Conservation (phyloP, 2,113 vertebrate genomes). For the Eulemur macaco region DNA sequence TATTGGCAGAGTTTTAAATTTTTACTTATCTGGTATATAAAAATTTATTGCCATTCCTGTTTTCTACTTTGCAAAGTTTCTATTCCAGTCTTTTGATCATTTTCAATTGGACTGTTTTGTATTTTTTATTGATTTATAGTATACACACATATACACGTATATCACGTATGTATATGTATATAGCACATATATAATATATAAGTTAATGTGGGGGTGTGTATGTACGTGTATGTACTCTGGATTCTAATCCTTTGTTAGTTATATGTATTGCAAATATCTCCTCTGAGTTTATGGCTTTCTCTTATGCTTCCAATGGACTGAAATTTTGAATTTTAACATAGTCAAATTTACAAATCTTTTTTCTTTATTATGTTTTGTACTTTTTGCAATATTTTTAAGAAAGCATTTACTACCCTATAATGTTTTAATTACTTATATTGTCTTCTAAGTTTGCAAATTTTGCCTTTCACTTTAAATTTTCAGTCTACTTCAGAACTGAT, state of each 20-base stretch:
- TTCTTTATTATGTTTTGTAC: not conserved
- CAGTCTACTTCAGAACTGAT: not conserved
- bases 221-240: not conserved
- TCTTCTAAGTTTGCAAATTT: not conserved
- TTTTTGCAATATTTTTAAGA: not conserved
- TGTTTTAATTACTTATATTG: not conserved
- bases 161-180: too few species aligned
- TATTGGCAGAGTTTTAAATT: not conserved
- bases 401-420: not conserved
- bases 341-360: not conserved
- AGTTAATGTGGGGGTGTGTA: not conserved
- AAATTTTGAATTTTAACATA: not conserved
- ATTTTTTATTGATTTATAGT: not conserved
- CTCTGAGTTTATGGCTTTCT: not conserved
- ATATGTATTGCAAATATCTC: not conserved
- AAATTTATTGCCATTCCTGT: not conserved
- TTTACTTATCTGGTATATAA: not conserved
- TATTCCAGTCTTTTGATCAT: not conserved
- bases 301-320: not conserved
- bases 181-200: not conserved
- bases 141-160: not conserved
- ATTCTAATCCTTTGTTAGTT: not conserved
- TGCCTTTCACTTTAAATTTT: not conserved
- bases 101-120: not conserved
- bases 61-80: not conserved